phyloP scores from a whole-genome alignment of 2,113 vertebrate genomes.

The Ptilonorhynchus violaceus region DNA sequence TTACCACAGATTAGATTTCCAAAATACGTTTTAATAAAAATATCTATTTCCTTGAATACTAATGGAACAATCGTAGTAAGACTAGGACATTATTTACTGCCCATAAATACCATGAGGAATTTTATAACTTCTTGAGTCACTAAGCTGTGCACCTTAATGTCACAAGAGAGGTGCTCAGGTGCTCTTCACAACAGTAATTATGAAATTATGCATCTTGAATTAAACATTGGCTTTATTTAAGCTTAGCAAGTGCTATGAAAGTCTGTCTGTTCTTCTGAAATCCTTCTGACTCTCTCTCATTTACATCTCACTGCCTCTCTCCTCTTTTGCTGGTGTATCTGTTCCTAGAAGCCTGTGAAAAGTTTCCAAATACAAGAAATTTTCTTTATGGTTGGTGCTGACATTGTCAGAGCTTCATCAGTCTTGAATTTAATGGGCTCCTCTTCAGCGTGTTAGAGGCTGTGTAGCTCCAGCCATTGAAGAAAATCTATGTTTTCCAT shows the following conservation, averaged over 20 bases:
- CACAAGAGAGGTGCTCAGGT: not conserved
- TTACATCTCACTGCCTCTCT: not conserved
- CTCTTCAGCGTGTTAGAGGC: not conserved
- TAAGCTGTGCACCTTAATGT: not conserved
- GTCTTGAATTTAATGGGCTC: not conserved
- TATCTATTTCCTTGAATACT: not conserved
- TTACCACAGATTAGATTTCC: not conserved
- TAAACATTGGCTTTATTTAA: slow-evolving; percentile 2
- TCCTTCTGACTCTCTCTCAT: not conserved
- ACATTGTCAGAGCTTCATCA: not conserved
- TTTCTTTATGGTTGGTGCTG: not conserved
- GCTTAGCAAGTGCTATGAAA: not conserved
- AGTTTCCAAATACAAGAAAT: no score
- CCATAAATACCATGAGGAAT: not conserved
- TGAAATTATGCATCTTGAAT: slow-evolving; percentile 40
- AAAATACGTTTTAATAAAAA: slow-evolving; percentile 1
- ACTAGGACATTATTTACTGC: not conserved
- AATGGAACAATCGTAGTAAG: not conserved
- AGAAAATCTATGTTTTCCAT: not conserved
- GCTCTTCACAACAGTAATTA: slow-evolving; percentile 3
- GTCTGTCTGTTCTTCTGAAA: slow-evolving; percentile 25
- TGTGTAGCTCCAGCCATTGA: not conserved
- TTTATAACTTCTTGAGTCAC: not conserved
- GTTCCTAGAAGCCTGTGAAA: not conserved
- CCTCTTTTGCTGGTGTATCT: slow-evolving; percentile 30